Base-by-base conservation (phyloP, 2,888 invertebrate species). In the Stenolophus ochropezus region DNA sequence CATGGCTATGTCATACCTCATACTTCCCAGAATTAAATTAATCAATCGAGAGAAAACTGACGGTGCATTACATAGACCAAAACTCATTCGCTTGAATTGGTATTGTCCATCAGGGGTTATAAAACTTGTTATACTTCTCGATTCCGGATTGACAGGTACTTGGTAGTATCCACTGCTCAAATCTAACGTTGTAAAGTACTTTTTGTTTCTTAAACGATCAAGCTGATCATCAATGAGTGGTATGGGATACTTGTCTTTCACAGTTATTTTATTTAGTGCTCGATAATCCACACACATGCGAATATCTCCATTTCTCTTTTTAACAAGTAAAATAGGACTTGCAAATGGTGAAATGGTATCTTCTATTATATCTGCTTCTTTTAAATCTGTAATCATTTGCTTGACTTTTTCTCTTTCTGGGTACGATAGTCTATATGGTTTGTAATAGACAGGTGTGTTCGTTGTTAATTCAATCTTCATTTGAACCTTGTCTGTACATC, bases 21-120 rank as follows among this genome's bases (percentile, higher is more conserved):
- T 27, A 5, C 5, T 27, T 27, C 18, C 58, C 20, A 58, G 20
- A 20, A 82, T 56, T 16, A 14, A 53, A 74, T 83, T 82, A 0
- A 88, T 86, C 74, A 86, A 81, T 25, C 86, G 75, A 76, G 86
- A 86, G 82, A 87, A 89, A 16, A 85, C 85, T 23, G 84, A 83
- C 4, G 87, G 86, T 0, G 87, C 86, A 76, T 88, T 87, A 1
- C 84, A 69, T 2, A 88, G 82, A 4, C 87, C 87, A 81, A 88
- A 89, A 2, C 86, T 85, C 85, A 87, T 85, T 0, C 84, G 75
- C 2, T 83, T 71, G 74, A 85, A 87, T 83, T 88, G 85, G 65
- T 84, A 88, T 2, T 86, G 82, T 4, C 86, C 87, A 21, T 86
- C 86, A 0, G 85, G 86, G 3, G 87, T 88, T 1, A 85, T 84